Evolutionary conservation across 2,888 invertebrate species (phyloP).

Genomic region (Ophion obscuratus): DNA sequence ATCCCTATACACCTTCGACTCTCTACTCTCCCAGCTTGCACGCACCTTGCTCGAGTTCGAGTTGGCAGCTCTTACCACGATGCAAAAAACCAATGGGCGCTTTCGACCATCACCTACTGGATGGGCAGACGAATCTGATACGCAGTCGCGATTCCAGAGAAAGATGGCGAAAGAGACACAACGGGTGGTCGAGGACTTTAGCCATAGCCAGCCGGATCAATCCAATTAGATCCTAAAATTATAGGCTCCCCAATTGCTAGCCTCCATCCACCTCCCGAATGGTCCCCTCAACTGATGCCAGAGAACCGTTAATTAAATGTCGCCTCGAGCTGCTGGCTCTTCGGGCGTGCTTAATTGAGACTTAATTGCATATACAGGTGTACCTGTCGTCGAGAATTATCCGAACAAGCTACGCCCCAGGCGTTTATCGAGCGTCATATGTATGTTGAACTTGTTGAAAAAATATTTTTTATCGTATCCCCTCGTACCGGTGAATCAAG

Average conservation of each 20-base stretch:
- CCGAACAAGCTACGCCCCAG: neutral
- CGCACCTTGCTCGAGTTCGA: too few species aligned
- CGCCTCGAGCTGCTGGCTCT: conserved; percentile 55
- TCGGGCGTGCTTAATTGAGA: conserved; percentile 65
- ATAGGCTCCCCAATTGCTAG: conserved; percentile 56
- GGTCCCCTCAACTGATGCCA: conserved; percentile 58
- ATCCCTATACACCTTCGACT: too few species aligned
- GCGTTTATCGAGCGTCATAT: neutral
- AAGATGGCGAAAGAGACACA: conserved; percentile 16
- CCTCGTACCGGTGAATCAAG: too few species aligned
- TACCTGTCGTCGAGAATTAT: conserved; percentile 47
- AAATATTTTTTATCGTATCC: too few species aligned
- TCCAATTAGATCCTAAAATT: conserved; percentile 64
- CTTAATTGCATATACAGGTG: conserved; percentile 65
- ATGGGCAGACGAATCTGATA: conserved; percentile 34
- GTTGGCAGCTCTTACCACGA: neutral
- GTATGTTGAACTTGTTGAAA: too few species aligned
- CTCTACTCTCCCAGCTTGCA: neutral
- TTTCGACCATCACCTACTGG: conserved; percentile 60
- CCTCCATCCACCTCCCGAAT: conserved; percentile 42
- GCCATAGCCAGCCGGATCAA: conserved; percentile 51
- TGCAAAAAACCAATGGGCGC: conserved; percentile 45
- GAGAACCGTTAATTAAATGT: conserved; percentile 65
- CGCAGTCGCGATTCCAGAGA: neutral
- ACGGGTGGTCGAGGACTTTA: conserved; percentile 5